Base-by-base conservation (phyloP, 2,797 vertebrate species). In the Phalloptychus januarius region DNA sequence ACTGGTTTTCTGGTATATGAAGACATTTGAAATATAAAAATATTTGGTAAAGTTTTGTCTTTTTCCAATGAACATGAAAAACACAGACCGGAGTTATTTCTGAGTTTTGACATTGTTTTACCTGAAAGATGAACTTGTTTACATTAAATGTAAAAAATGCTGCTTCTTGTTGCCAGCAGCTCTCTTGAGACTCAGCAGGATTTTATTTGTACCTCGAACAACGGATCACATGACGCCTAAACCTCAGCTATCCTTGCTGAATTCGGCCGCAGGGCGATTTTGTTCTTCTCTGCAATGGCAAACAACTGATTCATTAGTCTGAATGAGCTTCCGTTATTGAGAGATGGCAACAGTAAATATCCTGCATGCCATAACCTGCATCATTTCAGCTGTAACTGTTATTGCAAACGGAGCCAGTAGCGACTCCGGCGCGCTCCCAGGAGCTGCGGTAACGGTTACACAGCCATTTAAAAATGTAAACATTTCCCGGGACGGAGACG, bases 311-410 rank as follows among this genome's bases (percentile, higher is more conserved):
- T 56, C 61, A 56, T 71, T 8, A 0, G 3, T 74, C 15, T 72
- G 16, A 50, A 71, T 44, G 36, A 69, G 23, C 74, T 83, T 71
- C 78, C 58, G 46, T 81, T 69, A 75, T 3, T 74, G 18, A 44
- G 45, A 20, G 61, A 85, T 31, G 7, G 23, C 45, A 63, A 78
- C 31, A 71, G 65, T 89, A 79, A 77, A 82, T 61, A 12, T 63
- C 13, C 61, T 42, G 48, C 83, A 50, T 83, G 82, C 78, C 65
- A 11, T 69, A 78, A 84, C 85, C 69, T 86, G 78, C 48, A 7
- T 65, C 40, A 58, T 77, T 79, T 73, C 58, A 80, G 82, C 82
- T 61, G 2, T 72, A 71, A 65, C 52, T 58, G 38, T 76, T n/a
- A 50, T 78, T 48, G 74, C 61, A 79, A 72, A 77, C 28, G 1